Evolutionary conservation across 2,888 invertebrate genomes (phyloP).

Genomic region (Gastracanthus pulcherrimus): DNA sequence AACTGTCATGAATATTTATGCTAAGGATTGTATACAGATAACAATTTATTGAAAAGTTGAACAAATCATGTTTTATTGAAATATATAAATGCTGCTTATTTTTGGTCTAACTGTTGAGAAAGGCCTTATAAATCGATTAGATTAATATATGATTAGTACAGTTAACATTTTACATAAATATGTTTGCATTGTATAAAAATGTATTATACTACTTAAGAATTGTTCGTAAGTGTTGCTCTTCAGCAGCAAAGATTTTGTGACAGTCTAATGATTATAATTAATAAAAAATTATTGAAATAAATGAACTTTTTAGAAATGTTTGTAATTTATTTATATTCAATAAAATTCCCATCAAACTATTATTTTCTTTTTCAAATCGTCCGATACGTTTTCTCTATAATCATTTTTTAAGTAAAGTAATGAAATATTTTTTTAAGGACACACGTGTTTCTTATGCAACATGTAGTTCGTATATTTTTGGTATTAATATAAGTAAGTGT

Average conservation of each 20-base stretch:
- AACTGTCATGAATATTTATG: conserved; percentile 6
- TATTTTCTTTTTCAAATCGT: no score
- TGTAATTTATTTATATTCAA: no score
- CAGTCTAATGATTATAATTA: conserved; percentile 25
- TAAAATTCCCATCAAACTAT: no score
- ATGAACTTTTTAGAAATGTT: conserved; percentile 12
- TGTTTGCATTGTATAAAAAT: conserved; percentile 45
- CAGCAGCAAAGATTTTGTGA: conserved; percentile 4
- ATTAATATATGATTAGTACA: neutral
- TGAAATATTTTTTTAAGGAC: no score
- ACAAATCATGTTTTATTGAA: conserved; percentile 1
- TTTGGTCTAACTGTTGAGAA: no score
- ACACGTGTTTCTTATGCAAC: no score
- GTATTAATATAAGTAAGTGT: no score
- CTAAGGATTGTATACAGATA: conserved; percentile 4
- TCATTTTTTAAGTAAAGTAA: no score
- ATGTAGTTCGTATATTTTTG: no score
- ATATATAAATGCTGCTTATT: neutral
- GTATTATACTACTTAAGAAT: conserved; percentile 48
- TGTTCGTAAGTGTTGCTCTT: neutral
- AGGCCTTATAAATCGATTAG: no score
- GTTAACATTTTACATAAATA: neutral
- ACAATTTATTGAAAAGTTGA: conserved; percentile 22
- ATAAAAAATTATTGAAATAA: conserved; percentile 33
- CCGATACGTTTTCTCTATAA: no score